These are phyloP conservation scores for Agrochola circellaris DNA, from an alignment of 2,888 invertebrate species.

Conservation along the genomic window DNA sequence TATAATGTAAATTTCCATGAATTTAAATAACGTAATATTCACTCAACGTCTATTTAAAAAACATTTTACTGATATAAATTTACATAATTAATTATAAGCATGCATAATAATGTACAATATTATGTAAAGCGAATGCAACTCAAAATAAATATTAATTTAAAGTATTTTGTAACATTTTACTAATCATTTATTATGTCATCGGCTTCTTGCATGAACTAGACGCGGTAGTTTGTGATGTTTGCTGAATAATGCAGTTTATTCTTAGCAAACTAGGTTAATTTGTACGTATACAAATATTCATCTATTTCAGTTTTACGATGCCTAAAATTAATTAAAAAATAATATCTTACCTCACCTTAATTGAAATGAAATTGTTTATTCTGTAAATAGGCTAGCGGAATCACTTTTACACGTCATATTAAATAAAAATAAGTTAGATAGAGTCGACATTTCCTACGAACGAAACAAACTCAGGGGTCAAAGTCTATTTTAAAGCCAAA, in stretches of 20 bases:
- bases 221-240: background rate
- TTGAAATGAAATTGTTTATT: too few species aligned
- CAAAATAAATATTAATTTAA: background rate
- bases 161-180: slow-evolving; percentile 13
- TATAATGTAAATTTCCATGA: background rate
- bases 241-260: background rate
- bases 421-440: too few species aligned
- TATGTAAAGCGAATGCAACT: slow-evolving; percentile 30
- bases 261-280: background rate
- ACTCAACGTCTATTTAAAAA: background rate
- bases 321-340: background rate
- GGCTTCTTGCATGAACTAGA: background rate
- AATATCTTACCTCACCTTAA: background rate
- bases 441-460: too few species aligned
- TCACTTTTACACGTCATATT: too few species aligned
- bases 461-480: too few species aligned
- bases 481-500: too few species aligned
- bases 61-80: slow-evolving; percentile 21
- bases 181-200: slow-evolving; percentile 10
- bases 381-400: too few species aligned
- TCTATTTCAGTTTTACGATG: background rate
- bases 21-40: slow-evolving; percentile 11
- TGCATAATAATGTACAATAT: slow-evolving; percentile 5
- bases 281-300: background rate
- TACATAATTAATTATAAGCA: slow-evolving; percentile 18